A percentile compares a stretch with the other conserved stretches of the same genome.
These are phyloP conservation scores for Adelphocoris suturalis DNA, from an alignment of 2,888 invertebrate genomes.

Conservation along the genomic window DNA sequence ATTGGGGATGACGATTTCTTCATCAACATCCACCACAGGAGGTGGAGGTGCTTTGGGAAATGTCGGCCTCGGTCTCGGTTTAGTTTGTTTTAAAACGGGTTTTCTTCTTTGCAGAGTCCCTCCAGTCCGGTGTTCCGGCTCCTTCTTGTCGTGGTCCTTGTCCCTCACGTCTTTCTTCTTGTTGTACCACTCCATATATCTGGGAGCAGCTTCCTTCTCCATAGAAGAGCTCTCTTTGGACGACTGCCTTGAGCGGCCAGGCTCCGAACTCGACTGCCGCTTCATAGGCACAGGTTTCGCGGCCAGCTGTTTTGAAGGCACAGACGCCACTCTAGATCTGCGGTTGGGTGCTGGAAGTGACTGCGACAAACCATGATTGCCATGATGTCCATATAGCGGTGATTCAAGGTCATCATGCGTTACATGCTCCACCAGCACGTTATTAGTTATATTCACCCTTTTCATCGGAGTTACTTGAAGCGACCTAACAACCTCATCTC, in stretches of 20 bases:
- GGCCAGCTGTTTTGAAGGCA: slow-evolving; percentile 39
- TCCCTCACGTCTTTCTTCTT: slow-evolving; percentile 35
- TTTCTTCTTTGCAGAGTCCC: not conserved
- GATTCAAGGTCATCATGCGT: slow-evolving; percentile 66
- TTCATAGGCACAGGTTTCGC: slow-evolving; percentile 33
- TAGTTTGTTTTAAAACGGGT: slow-evolving; percentile 50
- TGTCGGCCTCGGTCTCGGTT: not conserved
- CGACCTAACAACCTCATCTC: slow-evolving; percentile 70
- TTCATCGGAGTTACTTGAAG: slow-evolving; percentile 73
- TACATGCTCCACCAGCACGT: slow-evolving; percentile 71
- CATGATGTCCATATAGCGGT: not conserved
- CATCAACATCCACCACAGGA: slow-evolving; percentile 63
- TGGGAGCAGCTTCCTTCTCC: slow-evolving; percentile 80
- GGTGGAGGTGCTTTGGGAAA: slow-evolving; percentile 42
- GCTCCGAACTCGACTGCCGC: slow-evolving; percentile 64
- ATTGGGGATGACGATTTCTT: slow-evolving; percentile 41
- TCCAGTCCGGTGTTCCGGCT: slow-evolving; percentile 29
- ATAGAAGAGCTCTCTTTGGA: slow-evolving; percentile 49
- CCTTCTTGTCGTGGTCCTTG: slow-evolving; percentile 69
- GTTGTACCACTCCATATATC: slow-evolving; percentile 90
- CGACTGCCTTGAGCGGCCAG: slow-evolving; percentile 56
- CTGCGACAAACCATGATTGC: not conserved
- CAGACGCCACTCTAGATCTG: slow-evolving; percentile 52
- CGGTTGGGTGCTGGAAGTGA: slow-evolving; percentile 20
- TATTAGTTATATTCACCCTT: slow-evolving; percentile 73